A percentile compares a stretch with the other conserved stretches of the same genome.
phyloP scores from a whole-genome alignment of 2,113 vertebrate species.

The Ginglymostoma cirratum region DNA sequence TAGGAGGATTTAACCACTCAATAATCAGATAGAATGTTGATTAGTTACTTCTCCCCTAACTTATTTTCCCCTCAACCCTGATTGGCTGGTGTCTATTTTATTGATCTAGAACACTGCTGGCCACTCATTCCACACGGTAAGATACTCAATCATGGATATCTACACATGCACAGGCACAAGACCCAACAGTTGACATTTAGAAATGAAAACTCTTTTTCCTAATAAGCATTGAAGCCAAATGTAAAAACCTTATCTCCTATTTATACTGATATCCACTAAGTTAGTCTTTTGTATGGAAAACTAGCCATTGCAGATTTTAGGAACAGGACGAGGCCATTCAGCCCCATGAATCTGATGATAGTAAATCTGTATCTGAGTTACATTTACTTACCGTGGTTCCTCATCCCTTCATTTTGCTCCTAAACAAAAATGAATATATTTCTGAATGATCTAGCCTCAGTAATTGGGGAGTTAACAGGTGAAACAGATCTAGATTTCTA shows the following conservation, averaged over 20 bases:
- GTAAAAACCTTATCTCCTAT: neutral
- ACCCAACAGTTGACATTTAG: neutral
- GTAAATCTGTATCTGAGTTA: neutral
- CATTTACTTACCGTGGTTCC: neutral
- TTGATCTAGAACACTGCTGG: neutral
- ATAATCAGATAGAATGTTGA: neutral
- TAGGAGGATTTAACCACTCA: neutral
- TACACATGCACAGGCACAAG: neutral
- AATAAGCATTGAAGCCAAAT: neutral
- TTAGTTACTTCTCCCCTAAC: neutral
- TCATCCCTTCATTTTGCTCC: neutral
- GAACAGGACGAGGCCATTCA: neutral
- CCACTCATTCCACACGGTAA: neutral
- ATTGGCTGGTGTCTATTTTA: neutral
- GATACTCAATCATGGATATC: neutral
- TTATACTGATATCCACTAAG: neutral
- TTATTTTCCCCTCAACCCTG: neutral
- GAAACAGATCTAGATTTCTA: too few relatives aligned
- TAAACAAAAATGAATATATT: neutral
- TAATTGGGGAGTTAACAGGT: neutral
- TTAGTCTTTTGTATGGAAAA: neutral
- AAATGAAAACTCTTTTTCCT: neutral
- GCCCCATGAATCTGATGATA: neutral
- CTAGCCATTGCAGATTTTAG: neutral
- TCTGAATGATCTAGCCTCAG: neutral